A percentile compares a stretch with the other conserved stretches of the same genome.
These are phyloP conservation scores for Ibycter americanus DNA, from an alignment of 2,797 vertebrate genomes.

Conservation along the genomic window DNA sequence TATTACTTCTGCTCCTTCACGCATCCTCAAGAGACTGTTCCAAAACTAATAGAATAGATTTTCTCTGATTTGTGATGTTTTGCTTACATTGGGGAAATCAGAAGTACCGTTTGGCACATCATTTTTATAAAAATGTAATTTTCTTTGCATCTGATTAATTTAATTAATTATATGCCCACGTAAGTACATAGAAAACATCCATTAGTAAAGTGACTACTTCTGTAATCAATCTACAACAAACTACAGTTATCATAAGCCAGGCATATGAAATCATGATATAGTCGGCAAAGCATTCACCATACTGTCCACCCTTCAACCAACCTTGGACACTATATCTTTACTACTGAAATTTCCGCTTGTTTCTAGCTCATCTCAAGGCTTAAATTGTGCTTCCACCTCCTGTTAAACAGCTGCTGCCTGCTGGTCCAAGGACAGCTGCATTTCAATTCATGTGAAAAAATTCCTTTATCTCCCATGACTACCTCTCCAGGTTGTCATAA, in stretches of 20 bases:
- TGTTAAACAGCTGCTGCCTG: constrained; percentile 18
- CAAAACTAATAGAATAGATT: not conserved
- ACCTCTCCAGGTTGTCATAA: not conserved
- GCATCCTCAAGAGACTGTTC: not conserved
- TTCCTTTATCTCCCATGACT: constrained; percentile 14
- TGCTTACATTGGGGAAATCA: not conserved
- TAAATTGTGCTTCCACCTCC: constrained; percentile 6
- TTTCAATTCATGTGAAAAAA: constrained; percentile 31
- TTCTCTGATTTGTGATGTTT: not conserved
- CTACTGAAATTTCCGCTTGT: not conserved
- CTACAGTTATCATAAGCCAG: not conserved
- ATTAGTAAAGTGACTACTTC: not conserved
- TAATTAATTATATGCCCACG: not conserved
- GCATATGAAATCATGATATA: not conserved
- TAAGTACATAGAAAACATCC: not conserved
- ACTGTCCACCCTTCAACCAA: not conserved
- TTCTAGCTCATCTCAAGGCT: not conserved
- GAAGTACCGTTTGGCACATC: accelerated
- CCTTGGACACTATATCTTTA: not conserved
- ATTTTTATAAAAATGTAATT: not conserved
- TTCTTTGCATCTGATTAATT: not conserved
- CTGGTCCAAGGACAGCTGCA: constrained; percentile 11
- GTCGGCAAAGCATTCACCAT: accelerated
- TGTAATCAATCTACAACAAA: not conserved
- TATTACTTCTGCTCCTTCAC: not conserved